Conservation (phyloP, 2,113 vertebrate species). For the Equus przewalskii region DNA sequence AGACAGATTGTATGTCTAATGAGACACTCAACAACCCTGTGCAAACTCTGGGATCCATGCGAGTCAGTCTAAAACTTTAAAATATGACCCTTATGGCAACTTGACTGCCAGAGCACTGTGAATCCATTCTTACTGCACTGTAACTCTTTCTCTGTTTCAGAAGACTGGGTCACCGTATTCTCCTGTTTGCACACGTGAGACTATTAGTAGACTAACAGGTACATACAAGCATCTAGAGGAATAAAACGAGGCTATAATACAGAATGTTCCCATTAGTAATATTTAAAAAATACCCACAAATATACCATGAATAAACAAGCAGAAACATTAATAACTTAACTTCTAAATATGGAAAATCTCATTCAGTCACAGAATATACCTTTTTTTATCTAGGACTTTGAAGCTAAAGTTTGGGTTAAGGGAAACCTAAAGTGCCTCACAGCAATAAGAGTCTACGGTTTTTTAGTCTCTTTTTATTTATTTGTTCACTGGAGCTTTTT, state of each 20-base stretch:
- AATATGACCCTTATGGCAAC: conserved; percentile 81
- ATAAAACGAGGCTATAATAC: conserved; percentile 72
- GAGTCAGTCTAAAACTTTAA: conserved; percentile 83
- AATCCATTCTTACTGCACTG: conserved; percentile 80
- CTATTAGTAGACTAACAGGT: conserved; percentile 78
- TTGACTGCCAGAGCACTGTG: conserved; percentile 84
- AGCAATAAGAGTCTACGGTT: not conserved
- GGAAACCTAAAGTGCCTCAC: not conserved
- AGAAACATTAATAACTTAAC: conserved; percentile 51
- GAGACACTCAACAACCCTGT: conserved; percentile 75
- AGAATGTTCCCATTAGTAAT: conserved; percentile 72
- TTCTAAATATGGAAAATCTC: conserved; percentile 36
- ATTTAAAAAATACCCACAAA: conserved; percentile 50
- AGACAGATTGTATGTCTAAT: conserved; percentile 84
- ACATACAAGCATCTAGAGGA: conserved; percentile 80
- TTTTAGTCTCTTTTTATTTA: conserved; percentile 35
- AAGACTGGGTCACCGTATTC: conserved; percentile 83
- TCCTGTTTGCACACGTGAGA: conserved; percentile 79
- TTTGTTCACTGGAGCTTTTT: conserved; percentile 47
- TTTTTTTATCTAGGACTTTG: not conserved
- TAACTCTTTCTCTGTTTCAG: conserved; percentile 77
- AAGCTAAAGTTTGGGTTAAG: conserved; percentile 36
- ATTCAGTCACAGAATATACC: not conserved
- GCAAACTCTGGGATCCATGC: conserved; percentile 83
- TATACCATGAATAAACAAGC: conserved; percentile 47